Conservation (phyloP, 2,113 vertebrate genomes). For the Sminthopsis crassicaudata region DNA sequence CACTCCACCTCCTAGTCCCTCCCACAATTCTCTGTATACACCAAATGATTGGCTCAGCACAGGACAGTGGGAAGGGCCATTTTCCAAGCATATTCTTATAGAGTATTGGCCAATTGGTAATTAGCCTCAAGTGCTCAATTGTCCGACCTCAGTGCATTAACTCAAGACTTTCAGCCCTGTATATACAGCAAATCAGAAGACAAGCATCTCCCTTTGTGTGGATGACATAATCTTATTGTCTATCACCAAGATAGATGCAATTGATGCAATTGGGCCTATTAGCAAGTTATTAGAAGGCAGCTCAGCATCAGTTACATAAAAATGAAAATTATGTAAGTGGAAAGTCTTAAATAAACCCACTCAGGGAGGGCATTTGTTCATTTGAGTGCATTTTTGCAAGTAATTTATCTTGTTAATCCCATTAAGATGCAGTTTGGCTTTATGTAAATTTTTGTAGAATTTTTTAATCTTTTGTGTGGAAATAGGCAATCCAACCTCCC, state of each 20-base stretch:
- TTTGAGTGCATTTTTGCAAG: not conserved
- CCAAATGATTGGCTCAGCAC: too few species aligned
- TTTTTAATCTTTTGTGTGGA: not conserved
- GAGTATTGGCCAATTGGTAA: too few species aligned
- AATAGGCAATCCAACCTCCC: not conserved
- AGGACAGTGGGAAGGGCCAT: too few species aligned
- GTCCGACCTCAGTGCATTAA: too few species aligned
- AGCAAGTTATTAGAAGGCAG: not conserved
- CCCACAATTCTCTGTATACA: too few species aligned
- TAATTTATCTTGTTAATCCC: not conserved
- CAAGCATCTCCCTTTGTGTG: not conserved
- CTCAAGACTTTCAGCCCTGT: too few species aligned
- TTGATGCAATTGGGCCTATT: not conserved
- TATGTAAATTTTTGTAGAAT: not conserved
- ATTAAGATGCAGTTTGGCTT: not conserved
- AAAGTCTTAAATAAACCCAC: not conserved
- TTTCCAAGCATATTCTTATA: too few species aligned
- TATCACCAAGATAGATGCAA: not conserved
- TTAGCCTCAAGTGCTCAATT: too few species aligned
- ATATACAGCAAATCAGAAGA: not conserved
- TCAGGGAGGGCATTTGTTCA: not conserved
- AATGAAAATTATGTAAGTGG: not conserved
- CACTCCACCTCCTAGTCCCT: too few species aligned
- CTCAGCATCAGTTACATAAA: not conserved
- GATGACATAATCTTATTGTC: not conserved